phyloP scores from a whole-genome alignment of 1,140 invertebrate species.

The Drosophila insularis region DNA sequence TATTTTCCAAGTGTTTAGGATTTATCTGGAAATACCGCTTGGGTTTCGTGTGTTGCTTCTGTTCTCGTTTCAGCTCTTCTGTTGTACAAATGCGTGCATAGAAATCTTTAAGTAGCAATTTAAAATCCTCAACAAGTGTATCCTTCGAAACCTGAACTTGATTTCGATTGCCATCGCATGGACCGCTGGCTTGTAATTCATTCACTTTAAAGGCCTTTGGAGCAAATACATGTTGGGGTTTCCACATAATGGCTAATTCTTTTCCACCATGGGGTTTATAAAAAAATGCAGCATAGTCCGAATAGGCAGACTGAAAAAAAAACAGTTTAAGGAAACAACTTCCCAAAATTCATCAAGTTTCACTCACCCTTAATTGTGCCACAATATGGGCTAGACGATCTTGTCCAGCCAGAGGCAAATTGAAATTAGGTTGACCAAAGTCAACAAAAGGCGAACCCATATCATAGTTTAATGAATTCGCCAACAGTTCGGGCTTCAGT shows the following conservation, averaged over 20 bases:
- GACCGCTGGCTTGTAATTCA: slow-evolving; percentile 81
- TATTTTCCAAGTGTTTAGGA: not conserved
- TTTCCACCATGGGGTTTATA: slow-evolving; percentile 93
- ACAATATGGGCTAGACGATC: slow-evolving; percentile 90
- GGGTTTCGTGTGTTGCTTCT: slow-evolving; percentile 33
- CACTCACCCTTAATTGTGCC: slow-evolving; percentile 88
- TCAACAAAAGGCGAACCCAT: slow-evolving; percentile 63
- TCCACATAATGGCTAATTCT: slow-evolving; percentile 92
- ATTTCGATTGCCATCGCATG: slow-evolving; percentile 26
- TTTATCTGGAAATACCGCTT: slow-evolving; percentile 53
- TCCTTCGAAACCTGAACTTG: slow-evolving; percentile 80
- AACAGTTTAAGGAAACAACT: not conserved
- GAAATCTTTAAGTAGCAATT: slow-evolving; percentile 83
- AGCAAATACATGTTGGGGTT: slow-evolving; percentile 86
- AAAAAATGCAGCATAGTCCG: slow-evolving; percentile 93
- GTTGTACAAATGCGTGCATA: slow-evolving; percentile 59
- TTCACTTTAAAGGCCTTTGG: slow-evolving; percentile 88
- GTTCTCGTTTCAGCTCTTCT: slow-evolving; percentile 48
- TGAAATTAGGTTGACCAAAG: slow-evolving; percentile 84
- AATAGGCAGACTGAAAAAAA: slow-evolving; percentile 86
- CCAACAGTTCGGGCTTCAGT: slow-evolving; percentile 85
- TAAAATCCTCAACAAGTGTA: slow-evolving; percentile 89
- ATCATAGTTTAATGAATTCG: slow-evolving; percentile 83
- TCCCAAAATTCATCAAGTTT: not conserved
- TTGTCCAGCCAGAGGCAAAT: slow-evolving; percentile 87